Evolutionary conservation across 2,797 vertebrate species (phyloP).

Genomic region (Ambastaia sidthimunki): DNA sequence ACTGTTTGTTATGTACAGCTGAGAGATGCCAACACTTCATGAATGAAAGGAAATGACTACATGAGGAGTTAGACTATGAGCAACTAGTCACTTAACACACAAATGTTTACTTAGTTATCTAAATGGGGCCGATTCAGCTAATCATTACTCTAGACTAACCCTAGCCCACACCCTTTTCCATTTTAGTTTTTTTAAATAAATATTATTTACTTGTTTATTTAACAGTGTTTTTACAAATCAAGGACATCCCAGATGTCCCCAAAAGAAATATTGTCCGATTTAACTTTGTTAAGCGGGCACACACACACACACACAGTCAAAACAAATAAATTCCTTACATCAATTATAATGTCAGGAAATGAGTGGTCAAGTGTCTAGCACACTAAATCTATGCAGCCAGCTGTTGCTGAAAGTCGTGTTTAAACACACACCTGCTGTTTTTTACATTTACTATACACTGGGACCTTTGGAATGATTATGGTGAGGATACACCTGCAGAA

Average conservation of each 20-base stretch:
- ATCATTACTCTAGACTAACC: neutral
- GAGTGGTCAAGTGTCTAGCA: conserved; percentile 11
- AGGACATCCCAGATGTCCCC: no score
- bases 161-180: no score
- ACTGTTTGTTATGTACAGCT: neutral
- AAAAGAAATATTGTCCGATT: no score
- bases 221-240: no score
- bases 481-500: neutral
- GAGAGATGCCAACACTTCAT: neutral
- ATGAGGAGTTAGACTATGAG: no score
- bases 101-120: neutral
- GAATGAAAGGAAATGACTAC: conserved; percentile 22
- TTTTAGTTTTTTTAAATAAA: no score
- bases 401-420: conserved; percentile 16
- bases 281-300: neutral
- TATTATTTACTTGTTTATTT: no score
- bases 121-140: neutral
- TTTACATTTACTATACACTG: neutral
- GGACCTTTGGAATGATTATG: neutral
- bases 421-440: conserved; percentile 25
- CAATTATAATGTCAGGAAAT: conserved; percentile 22
- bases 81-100: neutral
- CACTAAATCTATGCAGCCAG: neutral
- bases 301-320: conserved; percentile 11
- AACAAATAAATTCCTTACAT: conserved; percentile 18